phyloP scores from a whole-genome alignment of 2,888 invertebrate genomes.

The Thera obeliscata region DNA sequence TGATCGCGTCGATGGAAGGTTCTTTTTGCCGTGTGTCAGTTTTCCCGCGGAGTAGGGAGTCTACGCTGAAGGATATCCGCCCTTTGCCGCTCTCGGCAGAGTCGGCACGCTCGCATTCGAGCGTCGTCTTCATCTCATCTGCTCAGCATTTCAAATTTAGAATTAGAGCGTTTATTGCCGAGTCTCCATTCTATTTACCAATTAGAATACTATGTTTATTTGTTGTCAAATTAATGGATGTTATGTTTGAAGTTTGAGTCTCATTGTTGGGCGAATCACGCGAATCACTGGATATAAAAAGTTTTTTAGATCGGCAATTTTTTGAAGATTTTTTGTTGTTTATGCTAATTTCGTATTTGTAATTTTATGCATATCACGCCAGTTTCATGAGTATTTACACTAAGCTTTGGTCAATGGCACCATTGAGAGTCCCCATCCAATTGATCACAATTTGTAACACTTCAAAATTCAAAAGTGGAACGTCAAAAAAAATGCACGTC shows the following conservation, averaged over 20 bases:
- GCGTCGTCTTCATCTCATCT: slow-evolving; percentile 83
- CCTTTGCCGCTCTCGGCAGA: slow-evolving; percentile 83
- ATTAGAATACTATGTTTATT: not conserved
- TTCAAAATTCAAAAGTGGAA: slow-evolving; percentile 42
- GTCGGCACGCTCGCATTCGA: slow-evolving; percentile 80
- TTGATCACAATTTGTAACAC: slow-evolving; percentile 58
- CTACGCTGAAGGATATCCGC: slow-evolving; percentile 90
- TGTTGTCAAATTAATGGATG: not conserved
- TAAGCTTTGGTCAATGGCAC: slow-evolving; percentile 19
- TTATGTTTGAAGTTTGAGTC: slow-evolving; percentile 9
- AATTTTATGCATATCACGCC: slow-evolving; percentile 5
- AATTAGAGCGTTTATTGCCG: slow-evolving; percentile 37
- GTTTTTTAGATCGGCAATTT: not conserved
- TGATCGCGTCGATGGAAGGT: slow-evolving; percentile 60
- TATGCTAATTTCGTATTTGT: slow-evolving; percentile 12
- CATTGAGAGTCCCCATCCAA: slow-evolving; percentile 48
- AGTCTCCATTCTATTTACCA: slow-evolving; percentile 37
- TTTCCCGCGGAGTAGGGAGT: slow-evolving; percentile 84
- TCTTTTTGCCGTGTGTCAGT: slow-evolving; percentile 63
- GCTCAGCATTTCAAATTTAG: slow-evolving; percentile 63
- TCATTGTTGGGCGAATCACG: slow-evolving; percentile 11
- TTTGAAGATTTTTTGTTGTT: slow-evolving; percentile 2
- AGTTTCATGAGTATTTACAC: slow-evolving; percentile 22
- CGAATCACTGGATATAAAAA: not conserved
- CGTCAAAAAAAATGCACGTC: slow-evolving; percentile 38